Conservation (phyloP, 2,113 vertebrate genomes). For the Arothron firmamentum region DNA sequence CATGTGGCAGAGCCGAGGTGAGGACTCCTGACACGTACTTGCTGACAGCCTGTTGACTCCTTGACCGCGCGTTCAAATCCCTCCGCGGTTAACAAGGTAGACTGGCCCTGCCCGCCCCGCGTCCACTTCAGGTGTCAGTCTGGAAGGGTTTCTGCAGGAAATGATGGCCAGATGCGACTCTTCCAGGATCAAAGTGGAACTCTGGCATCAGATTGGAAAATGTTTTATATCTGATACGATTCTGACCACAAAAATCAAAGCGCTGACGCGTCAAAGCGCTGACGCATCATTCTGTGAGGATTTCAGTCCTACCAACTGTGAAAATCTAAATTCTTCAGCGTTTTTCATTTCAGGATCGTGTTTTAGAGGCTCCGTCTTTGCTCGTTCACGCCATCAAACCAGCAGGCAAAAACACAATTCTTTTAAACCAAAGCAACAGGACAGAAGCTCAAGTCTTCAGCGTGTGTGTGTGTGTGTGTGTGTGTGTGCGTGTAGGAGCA, state of each 20-base stretch:
- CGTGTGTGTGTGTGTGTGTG: no score
- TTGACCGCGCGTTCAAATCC: conserved; percentile 29
- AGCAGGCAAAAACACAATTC: not conserved
- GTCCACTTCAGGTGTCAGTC: conserved; percentile 3
- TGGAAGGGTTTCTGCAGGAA: not conserved
- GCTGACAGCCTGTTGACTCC: conserved; percentile 13
- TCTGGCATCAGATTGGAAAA: conserved; percentile 24
- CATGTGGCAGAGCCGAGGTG: no score
- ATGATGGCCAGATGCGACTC: not conserved
- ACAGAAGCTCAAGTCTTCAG: no score
- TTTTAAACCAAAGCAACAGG: not conserved
- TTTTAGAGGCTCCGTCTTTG: not conserved
- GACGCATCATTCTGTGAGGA: conserved; percentile 40
- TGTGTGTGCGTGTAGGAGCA: not conserved
- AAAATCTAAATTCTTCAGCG: not conserved
- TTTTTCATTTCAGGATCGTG: no score
- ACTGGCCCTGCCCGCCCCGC: not conserved
- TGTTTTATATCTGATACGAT: conserved; percentile 56
- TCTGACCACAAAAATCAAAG: conserved; percentile 56
- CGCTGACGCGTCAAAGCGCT: conserved; percentile 52
- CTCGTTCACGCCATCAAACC: no score
- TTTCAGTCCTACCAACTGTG: conserved; percentile 12
- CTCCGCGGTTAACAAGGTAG: conserved; percentile 13
- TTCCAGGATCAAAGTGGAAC: conserved; percentile 13
- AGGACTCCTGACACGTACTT: not conserved